Conservation (phyloP, 1,140 invertebrate genomes). For the Micrasema minimum region DNA sequence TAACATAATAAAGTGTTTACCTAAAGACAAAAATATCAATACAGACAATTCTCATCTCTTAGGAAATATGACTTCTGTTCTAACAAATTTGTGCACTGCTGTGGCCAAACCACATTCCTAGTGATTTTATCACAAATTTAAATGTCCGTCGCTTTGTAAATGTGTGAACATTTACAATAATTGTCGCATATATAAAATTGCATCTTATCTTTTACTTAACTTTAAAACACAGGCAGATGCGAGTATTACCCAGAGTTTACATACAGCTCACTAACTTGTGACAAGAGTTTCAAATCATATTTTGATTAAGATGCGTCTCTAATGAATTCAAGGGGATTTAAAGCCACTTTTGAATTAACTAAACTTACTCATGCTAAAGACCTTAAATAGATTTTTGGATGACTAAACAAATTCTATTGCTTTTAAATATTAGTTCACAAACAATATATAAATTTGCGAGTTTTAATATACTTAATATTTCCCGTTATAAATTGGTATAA, state of each 20-base stretch:
- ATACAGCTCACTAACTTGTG: too few species aligned
- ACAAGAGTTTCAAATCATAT: too few species aligned
- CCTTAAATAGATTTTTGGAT: not conserved
- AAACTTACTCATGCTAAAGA: not conserved
- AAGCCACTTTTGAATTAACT: slow-evolving; percentile 8
- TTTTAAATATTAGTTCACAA: not conserved
- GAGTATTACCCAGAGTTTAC: too few species aligned
- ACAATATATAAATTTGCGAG: too few species aligned
- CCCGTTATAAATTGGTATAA: too few species aligned
- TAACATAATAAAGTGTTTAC: slow-evolving; percentile 16
- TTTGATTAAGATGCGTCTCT: too few species aligned
- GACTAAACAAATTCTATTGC: not conserved
- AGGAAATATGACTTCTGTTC: too few species aligned
- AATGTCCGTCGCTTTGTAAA: not conserved
- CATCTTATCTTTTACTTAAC: not conserved
- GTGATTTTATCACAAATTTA: slow-evolving; percentile 3
- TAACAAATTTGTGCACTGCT: too few species aligned
- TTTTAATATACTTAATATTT: too few species aligned
- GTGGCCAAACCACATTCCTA: not conserved
- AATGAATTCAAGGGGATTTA: not conserved
- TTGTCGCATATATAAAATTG: slow-evolving; percentile 10
- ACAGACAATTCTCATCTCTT: not conserved
- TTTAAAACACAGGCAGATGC: not conserved
- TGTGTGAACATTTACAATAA: not conserved
- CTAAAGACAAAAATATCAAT: slow-evolving; percentile 4